phyloP scores from a whole-genome alignment of 2,797 vertebrate species.

The Mallotus villosus region DNA sequence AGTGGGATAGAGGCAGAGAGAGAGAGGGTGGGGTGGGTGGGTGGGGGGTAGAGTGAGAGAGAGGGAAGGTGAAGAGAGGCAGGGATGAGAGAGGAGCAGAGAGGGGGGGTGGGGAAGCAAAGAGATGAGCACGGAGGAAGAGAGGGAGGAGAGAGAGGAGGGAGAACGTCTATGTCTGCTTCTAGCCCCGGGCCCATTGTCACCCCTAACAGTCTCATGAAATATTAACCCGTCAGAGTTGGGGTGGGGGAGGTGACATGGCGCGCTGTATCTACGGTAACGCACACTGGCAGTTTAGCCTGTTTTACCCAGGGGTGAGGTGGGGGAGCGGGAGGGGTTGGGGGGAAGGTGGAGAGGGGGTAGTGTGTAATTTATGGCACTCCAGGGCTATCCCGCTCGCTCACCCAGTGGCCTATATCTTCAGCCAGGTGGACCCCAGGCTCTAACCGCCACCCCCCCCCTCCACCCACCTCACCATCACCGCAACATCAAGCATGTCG shows the following conservation, averaged over 20 bases:
- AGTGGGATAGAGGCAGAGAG: conserved; percentile 41
- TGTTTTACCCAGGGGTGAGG: conserved; percentile 28
- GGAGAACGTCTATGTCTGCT: conserved; percentile 36
- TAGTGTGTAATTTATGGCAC: conserved; percentile 10
- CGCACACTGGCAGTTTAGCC: conserved; percentile 52
- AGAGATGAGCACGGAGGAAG: conserved; percentile 32
- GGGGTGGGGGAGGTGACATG: conserved; percentile 36
- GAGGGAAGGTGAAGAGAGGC: conserved; percentile 5
- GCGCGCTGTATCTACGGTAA: conserved; percentile 25
- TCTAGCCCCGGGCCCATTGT: conserved; percentile 60
- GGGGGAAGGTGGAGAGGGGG: neutral
- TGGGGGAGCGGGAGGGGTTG: conserved; percentile 23
- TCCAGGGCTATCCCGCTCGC: conserved; percentile 46
- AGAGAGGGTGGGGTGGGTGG: conserved; percentile 34
- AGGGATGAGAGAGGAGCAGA: conserved; percentile 28
- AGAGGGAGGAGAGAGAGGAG: neutral
- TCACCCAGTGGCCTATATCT: conserved; percentile 63
- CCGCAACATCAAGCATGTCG: conserved; percentile 22
- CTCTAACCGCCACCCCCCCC: conserved; percentile 22
- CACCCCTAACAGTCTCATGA: conserved; percentile 71
- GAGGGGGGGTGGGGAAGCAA: conserved; percentile 24
- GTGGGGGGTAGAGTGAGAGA: neutral
- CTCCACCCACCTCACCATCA: neutral
- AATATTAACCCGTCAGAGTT: conserved; percentile 71
- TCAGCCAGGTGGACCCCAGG: conserved; percentile 51